A percentile compares a stretch with the other conserved stretches of the same genome.
These are phyloP conservation scores for Malurus alboscapulatus DNA, from an alignment of 2,113 vertebrate species.

Conservation along the genomic window DNA sequence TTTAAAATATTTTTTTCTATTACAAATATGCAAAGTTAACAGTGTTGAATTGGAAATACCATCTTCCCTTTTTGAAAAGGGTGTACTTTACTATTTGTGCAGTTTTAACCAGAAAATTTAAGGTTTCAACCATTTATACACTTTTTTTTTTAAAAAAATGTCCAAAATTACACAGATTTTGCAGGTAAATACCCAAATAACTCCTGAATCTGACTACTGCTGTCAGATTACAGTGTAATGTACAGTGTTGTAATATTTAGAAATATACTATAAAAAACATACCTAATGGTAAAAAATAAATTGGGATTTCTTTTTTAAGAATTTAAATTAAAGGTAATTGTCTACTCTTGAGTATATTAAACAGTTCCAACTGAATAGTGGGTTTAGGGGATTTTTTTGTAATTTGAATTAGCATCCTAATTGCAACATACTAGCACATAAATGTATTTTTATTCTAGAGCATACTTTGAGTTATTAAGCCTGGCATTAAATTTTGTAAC, in stretches of 20 bases:
- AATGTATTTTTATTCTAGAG: conserved; percentile 24
- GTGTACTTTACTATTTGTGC: background rate
- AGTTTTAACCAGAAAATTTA: background rate
- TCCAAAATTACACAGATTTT: background rate
- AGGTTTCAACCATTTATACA: background rate
- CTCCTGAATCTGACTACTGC: background rate
- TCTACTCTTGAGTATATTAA: background rate
- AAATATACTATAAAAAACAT: background rate
- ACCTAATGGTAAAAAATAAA: background rate
- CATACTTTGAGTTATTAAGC: conserved; percentile 58
- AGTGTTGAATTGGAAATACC: background rate
- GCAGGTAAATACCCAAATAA: background rate
- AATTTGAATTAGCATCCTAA: background rate
- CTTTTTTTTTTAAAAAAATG: background rate
- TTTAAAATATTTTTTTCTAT: background rate
- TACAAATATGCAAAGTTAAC: background rate
- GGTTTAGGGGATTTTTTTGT: background rate
- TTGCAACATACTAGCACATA: background rate
- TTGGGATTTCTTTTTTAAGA: background rate
- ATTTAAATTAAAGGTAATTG: background rate
- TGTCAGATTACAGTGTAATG: background rate
- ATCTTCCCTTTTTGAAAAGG: background rate
- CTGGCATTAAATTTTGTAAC: conserved; percentile 57
- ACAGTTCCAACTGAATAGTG: background rate
- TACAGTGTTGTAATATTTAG: background rate